These are phyloP conservation scores for Mobula hypostoma DNA, from an alignment of 2,113 vertebrate genomes.

Conservation along the genomic window DNA sequence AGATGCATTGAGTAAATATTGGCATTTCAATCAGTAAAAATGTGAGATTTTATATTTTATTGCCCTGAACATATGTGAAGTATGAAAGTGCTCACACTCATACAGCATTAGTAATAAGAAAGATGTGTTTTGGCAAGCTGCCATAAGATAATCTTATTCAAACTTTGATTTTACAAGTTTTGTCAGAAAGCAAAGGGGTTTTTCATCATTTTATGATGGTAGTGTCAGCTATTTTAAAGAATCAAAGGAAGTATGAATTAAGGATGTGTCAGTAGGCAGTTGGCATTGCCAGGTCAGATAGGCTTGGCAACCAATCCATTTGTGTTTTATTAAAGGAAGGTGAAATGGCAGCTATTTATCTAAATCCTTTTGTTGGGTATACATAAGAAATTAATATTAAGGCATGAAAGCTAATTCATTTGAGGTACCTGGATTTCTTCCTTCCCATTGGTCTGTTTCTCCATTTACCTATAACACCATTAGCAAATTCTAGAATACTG, in stretches of 20 bases:
- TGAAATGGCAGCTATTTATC: neutral
- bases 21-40: neutral
- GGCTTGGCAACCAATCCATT: slow-evolving; percentile 25
- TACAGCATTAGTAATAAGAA: neutral
- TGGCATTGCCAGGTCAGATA: slow-evolving; percentile 32
- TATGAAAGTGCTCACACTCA: neutral
- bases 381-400: neutral
- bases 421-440: neutral
- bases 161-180: neutral
- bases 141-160: neutral
- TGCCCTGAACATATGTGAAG: neutral
- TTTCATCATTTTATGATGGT: neutral
- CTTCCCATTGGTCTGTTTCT: neutral
- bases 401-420: neutral
- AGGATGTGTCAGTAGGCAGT: slow-evolving; percentile 14
- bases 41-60: neutral
- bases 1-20: too few species aligned
- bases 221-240: neutral
- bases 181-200: neutral
- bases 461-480: neutral
- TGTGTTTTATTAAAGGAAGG: slow-evolving; percentile 33
- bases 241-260: slow-evolving; percentile 19
- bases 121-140: slow-evolving; percentile 26
- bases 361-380: neutral
- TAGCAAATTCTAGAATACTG: neutral